A percentile compares a stretch with the other conserved stretches of the same genome.
Evolutionary conservation across 2,113 vertebrate species (phyloP).

Genomic region (Leucosticte australis): DNA sequence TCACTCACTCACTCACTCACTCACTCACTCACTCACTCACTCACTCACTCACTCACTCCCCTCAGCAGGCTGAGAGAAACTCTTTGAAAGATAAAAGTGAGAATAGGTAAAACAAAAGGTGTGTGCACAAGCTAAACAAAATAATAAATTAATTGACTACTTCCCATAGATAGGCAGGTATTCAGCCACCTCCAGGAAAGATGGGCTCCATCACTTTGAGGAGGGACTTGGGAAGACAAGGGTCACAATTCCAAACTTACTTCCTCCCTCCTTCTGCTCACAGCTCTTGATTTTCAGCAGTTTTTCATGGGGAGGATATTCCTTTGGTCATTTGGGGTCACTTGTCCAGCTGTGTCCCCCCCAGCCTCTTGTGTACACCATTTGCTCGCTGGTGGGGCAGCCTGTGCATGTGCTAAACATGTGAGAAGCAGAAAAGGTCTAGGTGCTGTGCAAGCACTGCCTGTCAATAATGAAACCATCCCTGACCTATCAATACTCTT

Average conservation of each 20-base stretch:
- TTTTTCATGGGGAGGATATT: accelerated
- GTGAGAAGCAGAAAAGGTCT: not conserved
- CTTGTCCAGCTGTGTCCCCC: not conserved
- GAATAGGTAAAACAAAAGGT: not conserved
- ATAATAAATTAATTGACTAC: not conserved
- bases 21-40: too few species aligned
- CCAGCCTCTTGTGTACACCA: not conserved
- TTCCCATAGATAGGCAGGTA: not conserved
- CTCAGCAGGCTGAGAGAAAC: not conserved
- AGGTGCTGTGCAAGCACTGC: not conserved
- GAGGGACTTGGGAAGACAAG: not conserved
- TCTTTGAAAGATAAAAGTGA: not conserved
- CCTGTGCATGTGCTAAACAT: not conserved
- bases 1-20: not conserved
- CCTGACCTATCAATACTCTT: not conserved
- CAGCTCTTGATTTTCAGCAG: not conserved
- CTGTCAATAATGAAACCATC: not conserved
- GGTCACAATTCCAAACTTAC: accelerated
- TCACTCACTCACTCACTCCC: not conserved
- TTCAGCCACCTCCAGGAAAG: not conserved
- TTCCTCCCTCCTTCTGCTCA: not conserved
- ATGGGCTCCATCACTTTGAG: accelerated
- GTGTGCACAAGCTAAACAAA: accelerated
- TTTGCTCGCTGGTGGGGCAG: accelerated
- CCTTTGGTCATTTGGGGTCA: not conserved